These are phyloP conservation scores for Augiades crinisus DNA, from an alignment of 2,888 invertebrate genomes.

Conservation along the genomic window DNA sequence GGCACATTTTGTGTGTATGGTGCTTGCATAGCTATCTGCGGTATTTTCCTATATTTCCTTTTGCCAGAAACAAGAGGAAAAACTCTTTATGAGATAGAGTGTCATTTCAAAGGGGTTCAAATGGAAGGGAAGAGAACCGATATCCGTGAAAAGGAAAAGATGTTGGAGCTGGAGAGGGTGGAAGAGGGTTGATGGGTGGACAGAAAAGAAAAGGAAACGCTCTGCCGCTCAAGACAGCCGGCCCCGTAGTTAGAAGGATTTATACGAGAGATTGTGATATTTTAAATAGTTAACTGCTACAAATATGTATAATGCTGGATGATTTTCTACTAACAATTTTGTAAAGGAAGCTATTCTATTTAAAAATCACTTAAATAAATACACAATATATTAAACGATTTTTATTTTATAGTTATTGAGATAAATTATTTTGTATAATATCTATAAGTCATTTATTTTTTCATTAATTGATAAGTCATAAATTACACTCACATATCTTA, in stretches of 20 bases:
- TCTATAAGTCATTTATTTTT: too few species aligned
- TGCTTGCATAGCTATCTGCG: slow-evolving; percentile 75
- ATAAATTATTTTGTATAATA: not conserved
- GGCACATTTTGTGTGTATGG: slow-evolving; percentile 84
- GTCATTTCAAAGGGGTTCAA: slow-evolving; percentile 64
- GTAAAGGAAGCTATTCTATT: not conserved
- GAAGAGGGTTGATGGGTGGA: slow-evolving; percentile 59
- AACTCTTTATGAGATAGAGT: slow-evolving; percentile 85
- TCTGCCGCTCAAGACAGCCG: slow-evolving; percentile 49
- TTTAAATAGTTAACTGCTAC: not conserved
- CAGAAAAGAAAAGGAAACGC: slow-evolving; percentile 45
- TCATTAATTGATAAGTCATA: too few species aligned
- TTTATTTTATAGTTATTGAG: slow-evolving; percentile 7
- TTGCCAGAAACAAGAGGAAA: slow-evolving; percentile 86
- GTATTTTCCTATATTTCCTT: slow-evolving; percentile 78
- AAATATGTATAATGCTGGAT: not conserved
- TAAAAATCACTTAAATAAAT: slow-evolving; percentile 3
- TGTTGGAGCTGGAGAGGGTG: slow-evolving; percentile 61
- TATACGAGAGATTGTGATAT: slow-evolving; percentile 13
- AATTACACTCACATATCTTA: too few species aligned
- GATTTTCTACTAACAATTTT: not conserved
- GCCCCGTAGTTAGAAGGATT: slow-evolving; percentile 43
- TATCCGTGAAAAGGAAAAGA: slow-evolving; percentile 52
- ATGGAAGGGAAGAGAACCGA: slow-evolving; percentile 27
- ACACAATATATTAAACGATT: not conserved